Evolutionary conservation across 2,113 vertebrate genomes (phyloP), one percentile per base, ranked within the genome.

Genomic region (Lepisosteus osseus): DNA sequence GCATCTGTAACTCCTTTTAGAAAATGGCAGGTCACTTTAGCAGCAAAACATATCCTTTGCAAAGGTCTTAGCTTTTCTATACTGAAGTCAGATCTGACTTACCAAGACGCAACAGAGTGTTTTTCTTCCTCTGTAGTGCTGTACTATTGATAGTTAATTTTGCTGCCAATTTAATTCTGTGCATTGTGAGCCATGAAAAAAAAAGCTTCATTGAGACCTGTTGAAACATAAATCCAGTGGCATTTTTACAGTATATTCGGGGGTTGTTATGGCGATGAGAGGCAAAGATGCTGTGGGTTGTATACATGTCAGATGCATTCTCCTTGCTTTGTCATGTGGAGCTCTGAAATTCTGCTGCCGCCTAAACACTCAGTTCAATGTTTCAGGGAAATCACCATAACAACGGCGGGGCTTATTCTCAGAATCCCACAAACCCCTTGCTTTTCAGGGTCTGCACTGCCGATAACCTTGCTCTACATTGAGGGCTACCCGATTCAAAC

Each of bases 221-320:
- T 68, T 68, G 65, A 82, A 77, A 69, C 45, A 51, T 14, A 54
- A 69, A 75, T 77, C 57, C 63, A 45, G 12, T 51, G 12, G 47
- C 75, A 79, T 75, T 43, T 76, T 72, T 56, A 77, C 72, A 69
- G 51, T 57, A 62, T 77, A 67, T 63, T 61, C 72, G 63, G 65
- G 11, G 67, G 81, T 82, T 80, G 81, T 80, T 78, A 82, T 82
- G 74, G 78, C 51, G 54, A 82, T 78, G 74, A 59, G 11, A 13
- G n/a, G 56, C 11, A 12, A 59, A 59, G 56, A 59, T 59, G 56
- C 7, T 4, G 56, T 13, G 12, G 56, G 56, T 13, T 59, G 56
- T 13, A 59, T 59, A 59, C 11, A 59, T 59, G 56, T 72, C 65
- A 74, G 78, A 65, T 75, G 72, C 70, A 66, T 72, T 76, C 69